A percentile compares a stretch with the other conserved stretches of the same genome.
Evolutionary conservation across 2,888 invertebrate genomes (phyloP).

Genomic region (Philereme transversata): DNA sequence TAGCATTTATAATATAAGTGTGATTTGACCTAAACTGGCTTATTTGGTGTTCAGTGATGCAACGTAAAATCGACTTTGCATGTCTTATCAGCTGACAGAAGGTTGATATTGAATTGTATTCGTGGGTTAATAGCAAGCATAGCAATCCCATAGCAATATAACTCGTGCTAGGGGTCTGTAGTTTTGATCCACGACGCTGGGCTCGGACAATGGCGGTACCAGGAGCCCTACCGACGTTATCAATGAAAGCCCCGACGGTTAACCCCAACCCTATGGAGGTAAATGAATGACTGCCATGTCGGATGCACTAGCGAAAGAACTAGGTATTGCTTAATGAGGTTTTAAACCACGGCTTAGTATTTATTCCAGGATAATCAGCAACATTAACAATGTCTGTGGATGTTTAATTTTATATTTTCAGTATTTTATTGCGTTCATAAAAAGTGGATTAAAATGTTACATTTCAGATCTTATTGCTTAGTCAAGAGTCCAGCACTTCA

Average conservation of each 20-base stretch:
- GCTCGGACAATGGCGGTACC: conserved; percentile 71
- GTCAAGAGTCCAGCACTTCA: too few species aligned
- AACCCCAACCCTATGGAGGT: conserved; percentile 56
- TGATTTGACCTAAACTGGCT: too few species aligned
- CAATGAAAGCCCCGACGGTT: conserved; percentile 41
- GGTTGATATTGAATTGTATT: too few species aligned
- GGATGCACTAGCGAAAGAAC: conserved; percentile 35
- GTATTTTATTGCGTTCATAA: too few species aligned
- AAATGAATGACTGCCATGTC: conserved; percentile 46
- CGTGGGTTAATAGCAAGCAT: too few species aligned
- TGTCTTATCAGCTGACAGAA: too few species aligned
- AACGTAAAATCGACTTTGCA: too few species aligned
- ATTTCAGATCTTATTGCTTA: too few species aligned
- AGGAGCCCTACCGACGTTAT: conserved; percentile 37
- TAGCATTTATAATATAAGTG: too few species aligned
- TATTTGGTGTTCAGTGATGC: too few species aligned
- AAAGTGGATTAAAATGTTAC: too few species aligned
- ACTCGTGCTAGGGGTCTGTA: conserved; percentile 42
- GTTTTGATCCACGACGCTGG: conserved; percentile 65
- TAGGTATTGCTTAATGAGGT: conserved; percentile 27
- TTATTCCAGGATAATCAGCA: conserved; percentile 5
- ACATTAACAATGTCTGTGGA: neutral
- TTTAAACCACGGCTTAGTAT: conserved; percentile 13
- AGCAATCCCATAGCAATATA: neutral
- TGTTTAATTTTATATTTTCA: neutral